Evolutionary conservation across 2,888 invertebrate genomes (phyloP).

Genomic region (Paralinhomoeus sp.): DNA sequence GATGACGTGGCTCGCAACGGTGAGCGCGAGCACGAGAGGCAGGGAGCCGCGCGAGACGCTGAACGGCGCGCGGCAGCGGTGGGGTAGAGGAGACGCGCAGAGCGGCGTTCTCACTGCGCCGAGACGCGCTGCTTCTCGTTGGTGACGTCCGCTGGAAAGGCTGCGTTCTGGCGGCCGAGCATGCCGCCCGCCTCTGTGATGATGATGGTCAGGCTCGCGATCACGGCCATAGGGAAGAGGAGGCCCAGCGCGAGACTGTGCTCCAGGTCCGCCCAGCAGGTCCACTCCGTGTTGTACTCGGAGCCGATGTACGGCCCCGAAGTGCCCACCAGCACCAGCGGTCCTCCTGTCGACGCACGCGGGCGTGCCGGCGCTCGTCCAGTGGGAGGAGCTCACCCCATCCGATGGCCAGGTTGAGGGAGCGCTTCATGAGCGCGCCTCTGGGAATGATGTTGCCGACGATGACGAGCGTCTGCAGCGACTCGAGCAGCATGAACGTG

Average conservation of each 20-base stretch:
- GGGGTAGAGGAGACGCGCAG: background rate
- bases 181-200: constrained; percentile 3
- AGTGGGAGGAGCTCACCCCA: constrained; percentile 1
- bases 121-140: background rate
- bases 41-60: constrained; percentile 4
- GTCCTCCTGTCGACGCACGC: background rate
- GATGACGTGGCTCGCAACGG: constrained; percentile 1
- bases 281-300: constrained; percentile 3
- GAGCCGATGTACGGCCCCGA: background rate
- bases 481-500: constrained; percentile 3
- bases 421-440: background rate
- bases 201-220: background rate
- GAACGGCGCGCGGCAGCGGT: background rate
- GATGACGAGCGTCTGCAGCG: constrained; percentile 3
- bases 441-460: background rate
- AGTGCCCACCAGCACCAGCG: background rate
- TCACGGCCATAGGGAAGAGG: background rate
- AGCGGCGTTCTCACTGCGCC: background rate
- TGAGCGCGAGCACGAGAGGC: constrained; percentile 2
- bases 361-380: background rate
- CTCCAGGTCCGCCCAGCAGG: constrained; percentile 4
- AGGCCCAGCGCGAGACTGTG: background rate
- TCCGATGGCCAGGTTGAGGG: constrained; percentile 1
- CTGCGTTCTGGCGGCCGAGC: background rate
- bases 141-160: background rate